Evolutionary conservation across 2,888 invertebrate species (phyloP).

Genomic region (Pachydiplax longipennis): DNA sequence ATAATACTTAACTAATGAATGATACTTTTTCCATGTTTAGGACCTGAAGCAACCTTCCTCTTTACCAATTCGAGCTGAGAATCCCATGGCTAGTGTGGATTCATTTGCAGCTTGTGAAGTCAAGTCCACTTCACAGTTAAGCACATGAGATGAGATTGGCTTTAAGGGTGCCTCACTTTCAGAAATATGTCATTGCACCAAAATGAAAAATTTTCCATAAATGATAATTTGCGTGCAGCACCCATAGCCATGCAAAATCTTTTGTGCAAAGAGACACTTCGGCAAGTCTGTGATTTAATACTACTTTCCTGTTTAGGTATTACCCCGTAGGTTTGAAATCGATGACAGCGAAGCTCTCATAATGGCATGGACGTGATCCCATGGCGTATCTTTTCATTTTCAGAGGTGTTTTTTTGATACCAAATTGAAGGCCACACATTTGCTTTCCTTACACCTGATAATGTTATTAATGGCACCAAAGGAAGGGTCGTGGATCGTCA

Average conservation of each 20-base stretch:
- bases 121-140: not conserved
- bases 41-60: not conserved
- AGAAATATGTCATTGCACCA: not conserved
- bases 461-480: not conserved
- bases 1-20: not conserved
- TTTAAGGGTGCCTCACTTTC: not conserved
- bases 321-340: not conserved
- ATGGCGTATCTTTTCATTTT: no score
- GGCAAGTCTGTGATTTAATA: constrained; percentile 35
- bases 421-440: not conserved
- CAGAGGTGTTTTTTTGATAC: no score
- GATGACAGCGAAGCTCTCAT: no score
- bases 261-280: not conserved
- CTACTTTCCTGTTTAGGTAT: no score
- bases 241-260: not conserved
- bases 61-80: not conserved
- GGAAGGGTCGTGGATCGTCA: no score
- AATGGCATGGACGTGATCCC: no score
- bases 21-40: no score
- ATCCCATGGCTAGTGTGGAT: not conserved
- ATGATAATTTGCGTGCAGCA: not conserved
- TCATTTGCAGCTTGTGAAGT: not conserved
- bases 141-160: not conserved
- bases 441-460: not conserved
- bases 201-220: not conserved